Percentiles rank a stretch among this genome's conserved stretches.
Evolutionary conservation across 1,140 invertebrate genomes (phyloP).

Genomic region (Drosophila bocqueti): DNA sequence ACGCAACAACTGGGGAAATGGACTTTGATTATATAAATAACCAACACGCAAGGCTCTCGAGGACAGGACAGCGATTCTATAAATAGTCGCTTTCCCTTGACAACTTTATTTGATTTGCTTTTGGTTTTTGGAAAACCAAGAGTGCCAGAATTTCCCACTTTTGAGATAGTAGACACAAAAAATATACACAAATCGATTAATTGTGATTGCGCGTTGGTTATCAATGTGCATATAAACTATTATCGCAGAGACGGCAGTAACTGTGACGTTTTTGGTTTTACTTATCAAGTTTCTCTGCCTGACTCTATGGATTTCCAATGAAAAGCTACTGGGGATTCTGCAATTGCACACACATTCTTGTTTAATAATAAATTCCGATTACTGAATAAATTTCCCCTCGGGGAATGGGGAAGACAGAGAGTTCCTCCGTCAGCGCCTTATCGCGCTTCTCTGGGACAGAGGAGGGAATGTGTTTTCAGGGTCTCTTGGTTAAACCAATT

Average conservation of each 20-base stretch:
- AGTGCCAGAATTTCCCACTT: constrained; percentile 35
- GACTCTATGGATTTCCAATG: constrained; percentile 1
- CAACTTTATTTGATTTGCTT: not conserved
- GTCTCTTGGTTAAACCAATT: constrained; percentile 15
- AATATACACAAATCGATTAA: constrained; percentile 35
- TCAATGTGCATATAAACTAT: constrained; percentile 15
- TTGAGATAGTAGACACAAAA: constrained; percentile 15
- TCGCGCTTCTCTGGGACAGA: constrained; percentile 12
- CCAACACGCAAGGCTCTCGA: constrained; percentile 45
- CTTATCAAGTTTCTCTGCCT: constrained; percentile 5
- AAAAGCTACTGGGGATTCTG: constrained; percentile 16
- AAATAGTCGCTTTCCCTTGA: constrained; percentile 29
- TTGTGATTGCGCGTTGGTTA: constrained; percentile 28
- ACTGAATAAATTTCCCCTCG: constrained; percentile 3
- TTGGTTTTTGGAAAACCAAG: constrained; percentile 24
- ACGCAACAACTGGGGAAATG: constrained; percentile 31
- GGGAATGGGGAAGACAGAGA: constrained; percentile 11
- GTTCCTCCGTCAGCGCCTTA: constrained; percentile 7
- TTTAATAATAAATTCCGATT: not conserved
- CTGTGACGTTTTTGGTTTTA: constrained; percentile 16
- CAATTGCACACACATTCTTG: not conserved
- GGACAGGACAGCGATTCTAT: constrained; percentile 21
- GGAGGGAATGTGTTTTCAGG: constrained; percentile 4
- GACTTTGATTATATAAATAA: constrained; percentile 58
- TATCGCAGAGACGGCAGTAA: not conserved